Evolutionary conservation across 2,113 vertebrate genomes (phyloP).

Genomic region (Tragelaphus scriptus): DNA sequence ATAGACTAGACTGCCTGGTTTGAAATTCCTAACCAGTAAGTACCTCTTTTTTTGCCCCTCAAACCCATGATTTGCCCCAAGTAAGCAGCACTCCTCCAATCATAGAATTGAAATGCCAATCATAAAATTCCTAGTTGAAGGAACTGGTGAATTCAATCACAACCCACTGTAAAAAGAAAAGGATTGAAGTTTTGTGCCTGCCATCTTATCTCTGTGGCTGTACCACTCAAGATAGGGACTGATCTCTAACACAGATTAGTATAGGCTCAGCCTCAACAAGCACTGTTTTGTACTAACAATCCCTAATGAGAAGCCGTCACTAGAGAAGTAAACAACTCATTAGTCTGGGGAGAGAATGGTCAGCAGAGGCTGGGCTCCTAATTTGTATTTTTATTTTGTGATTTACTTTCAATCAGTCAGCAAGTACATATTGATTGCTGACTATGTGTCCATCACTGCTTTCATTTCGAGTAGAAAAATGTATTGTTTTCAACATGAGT

Average conservation of each 20-base stretch:
- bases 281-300: background rate
- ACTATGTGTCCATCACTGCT: background rate
- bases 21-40: background rate
- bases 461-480: constrained; percentile 35
- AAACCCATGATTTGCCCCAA: background rate
- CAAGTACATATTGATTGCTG: constrained; percentile 35
- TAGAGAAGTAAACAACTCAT: constrained; percentile 41
- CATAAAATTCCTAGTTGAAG: background rate
- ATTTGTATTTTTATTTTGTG: constrained; percentile 59
- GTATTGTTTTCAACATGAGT: constrained; percentile 23
- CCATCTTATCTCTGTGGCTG: background rate
- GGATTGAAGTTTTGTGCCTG: background rate
- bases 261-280: constrained; percentile 24
- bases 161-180: background rate
- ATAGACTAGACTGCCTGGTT: background rate
- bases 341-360: constrained; percentile 1
- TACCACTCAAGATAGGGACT: background rate
- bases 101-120: background rate
- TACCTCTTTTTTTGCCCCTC: background rate
- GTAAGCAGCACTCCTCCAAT: background rate
- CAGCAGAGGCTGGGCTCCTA: constrained; percentile 4
- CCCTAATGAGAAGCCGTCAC: background rate
- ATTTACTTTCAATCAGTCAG: constrained; percentile 56
- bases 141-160: background rate
- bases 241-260: background rate